Conservation (phyloP, 2,113 vertebrate genomes). For the Mola mola region DNA sequence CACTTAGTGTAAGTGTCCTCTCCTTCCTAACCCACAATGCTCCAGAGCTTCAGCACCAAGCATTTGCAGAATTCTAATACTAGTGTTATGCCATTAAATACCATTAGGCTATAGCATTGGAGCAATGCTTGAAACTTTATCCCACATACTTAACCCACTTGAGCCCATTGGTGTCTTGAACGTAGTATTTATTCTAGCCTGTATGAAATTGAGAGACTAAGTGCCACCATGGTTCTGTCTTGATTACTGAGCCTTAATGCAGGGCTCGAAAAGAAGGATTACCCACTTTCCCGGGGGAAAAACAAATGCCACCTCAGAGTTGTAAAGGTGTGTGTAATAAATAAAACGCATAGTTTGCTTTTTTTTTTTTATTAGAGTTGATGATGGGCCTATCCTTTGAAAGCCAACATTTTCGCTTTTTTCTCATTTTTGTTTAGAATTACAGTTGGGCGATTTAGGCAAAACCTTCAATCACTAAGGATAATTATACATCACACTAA, state of each 20-base stretch:
- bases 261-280: background rate
- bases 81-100: conserved; percentile 29
- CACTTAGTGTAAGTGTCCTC: conserved; percentile 35
- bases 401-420: too few relatives aligned
- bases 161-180: conserved; percentile 20
- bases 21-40: conserved; percentile 15
- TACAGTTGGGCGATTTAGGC: too few relatives aligned
- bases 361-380: too few relatives aligned
- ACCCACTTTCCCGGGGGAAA: too few relatives aligned
- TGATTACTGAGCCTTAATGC: conserved; percentile 13
- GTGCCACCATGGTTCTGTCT: conserved; percentile 12
- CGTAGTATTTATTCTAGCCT: conserved; percentile 8
- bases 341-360: too few relatives aligned
- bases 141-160: conserved; percentile 51
- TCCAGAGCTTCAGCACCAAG: conserved; percentile 9
- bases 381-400: too few relatives aligned
- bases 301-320: too few relatives aligned
- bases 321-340: too few relatives aligned
- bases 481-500: too few relatives aligned
- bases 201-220: conserved; percentile 5
- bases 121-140: conserved; percentile 40
- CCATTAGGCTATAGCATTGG: conserved; percentile 25
- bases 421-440: too few relatives aligned
- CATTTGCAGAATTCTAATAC: conserved; percentile 44
- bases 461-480: too few relatives aligned